Conservation (phyloP, 2,113 vertebrate species). For the Aix galericulata region DNA sequence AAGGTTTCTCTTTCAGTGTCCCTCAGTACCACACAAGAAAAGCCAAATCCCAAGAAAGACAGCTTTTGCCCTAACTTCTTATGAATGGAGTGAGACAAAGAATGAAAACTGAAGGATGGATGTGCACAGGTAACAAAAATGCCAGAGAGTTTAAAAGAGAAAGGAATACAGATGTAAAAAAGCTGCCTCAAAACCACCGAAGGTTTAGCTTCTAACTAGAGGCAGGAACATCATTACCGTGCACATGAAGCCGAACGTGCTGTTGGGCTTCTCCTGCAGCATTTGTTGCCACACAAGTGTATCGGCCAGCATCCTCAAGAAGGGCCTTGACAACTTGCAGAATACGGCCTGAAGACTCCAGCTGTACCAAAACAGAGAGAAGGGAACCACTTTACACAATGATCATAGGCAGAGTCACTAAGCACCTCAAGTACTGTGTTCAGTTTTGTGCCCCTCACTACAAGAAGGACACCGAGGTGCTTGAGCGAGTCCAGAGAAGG, state of each 20-base stretch:
- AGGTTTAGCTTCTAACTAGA: background rate
- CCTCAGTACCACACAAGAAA: background rate
- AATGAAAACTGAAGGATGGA: background rate
- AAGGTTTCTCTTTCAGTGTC: background rate
- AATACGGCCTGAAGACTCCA: slow-evolving; percentile 88
- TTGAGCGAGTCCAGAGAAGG: too few relatives aligned
- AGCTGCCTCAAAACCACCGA: background rate
- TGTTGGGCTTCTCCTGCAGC: slow-evolving; percentile 93
- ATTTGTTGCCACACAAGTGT: slow-evolving; percentile 94
- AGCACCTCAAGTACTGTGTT: background rate
- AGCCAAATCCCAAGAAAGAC: background rate
- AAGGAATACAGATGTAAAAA: background rate
- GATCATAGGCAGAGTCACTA: background rate
- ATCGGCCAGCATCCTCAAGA: slow-evolving; percentile 87
- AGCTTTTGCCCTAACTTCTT: background rate
- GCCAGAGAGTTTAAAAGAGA: background rate
- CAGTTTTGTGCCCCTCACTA: too few relatives aligned
- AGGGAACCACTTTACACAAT: background rate
- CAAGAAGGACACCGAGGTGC: too few relatives aligned
- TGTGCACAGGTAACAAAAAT: background rate
- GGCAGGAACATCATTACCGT: slow-evolving; percentile 81
- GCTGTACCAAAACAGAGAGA: slow-evolving; percentile 80
- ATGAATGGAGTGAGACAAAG: background rate
- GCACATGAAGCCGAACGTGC: slow-evolving; percentile 85
- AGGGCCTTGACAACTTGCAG: slow-evolving; percentile 83